phyloP scores from a whole-genome alignment of 35 echinoderm and acorn worm genomes.

The Hemicentrotus pulcherrimus region DNA sequence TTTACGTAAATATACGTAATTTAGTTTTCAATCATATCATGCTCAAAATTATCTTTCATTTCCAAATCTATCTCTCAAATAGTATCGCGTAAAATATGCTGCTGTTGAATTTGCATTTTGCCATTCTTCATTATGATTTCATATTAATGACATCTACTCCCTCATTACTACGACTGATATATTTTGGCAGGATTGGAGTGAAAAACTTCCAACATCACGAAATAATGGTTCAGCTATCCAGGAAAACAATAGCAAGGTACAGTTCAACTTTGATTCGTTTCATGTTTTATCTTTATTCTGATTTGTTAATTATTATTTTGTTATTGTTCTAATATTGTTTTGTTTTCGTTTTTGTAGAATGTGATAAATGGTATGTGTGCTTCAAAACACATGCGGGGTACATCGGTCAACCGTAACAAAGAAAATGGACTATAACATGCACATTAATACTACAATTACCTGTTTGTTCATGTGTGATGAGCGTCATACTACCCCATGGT shows the following conservation, averaged over 20 bases:
- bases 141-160: not conserved
- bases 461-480: too few species aligned
- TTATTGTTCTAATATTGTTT: not conserved
- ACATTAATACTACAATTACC: too few species aligned
- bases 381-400: too few species aligned
- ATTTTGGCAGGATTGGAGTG: conserved; percentile 69
- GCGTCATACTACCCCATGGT: too few species aligned
- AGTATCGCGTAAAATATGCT: not conserved
- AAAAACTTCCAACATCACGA: conserved; percentile 69
- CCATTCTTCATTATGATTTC: not conserved
- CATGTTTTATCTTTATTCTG: too few species aligned
- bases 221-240: conserved; percentile 69
- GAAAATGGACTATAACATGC: too few species aligned
- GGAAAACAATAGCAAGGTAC: conserved; percentile 43
- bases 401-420: too few species aligned
- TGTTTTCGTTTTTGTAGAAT: too few species aligned
- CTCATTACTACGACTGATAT: not conserved
- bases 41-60: not conserved
- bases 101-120: not conserved
- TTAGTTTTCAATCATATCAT: too few species aligned
- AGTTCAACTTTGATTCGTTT: not conserved
- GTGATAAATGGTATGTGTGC: too few species aligned
- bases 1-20: too few species aligned
- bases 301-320: not conserved
- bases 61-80: not conserved